phyloP scores from a whole-genome alignment of 2,113 vertebrate genomes.

The Aptenodytes forsteri region DNA sequence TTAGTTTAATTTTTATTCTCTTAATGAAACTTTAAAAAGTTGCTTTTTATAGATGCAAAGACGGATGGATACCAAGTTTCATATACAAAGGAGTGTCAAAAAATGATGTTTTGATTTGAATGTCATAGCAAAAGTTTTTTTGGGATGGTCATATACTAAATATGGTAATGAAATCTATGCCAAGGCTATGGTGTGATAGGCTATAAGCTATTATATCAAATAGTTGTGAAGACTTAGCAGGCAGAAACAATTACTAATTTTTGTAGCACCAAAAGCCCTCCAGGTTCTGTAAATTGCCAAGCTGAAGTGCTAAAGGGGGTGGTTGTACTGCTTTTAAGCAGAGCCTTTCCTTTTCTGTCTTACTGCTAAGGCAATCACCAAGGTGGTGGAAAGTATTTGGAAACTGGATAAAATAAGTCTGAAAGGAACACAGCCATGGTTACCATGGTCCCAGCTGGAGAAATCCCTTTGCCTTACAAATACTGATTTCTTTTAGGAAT shows the following conservation, averaged over 20 bases:
- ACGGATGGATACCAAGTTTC: neutral
- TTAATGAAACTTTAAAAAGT: neutral
- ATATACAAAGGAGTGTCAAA: neutral
- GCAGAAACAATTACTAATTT: neutral
- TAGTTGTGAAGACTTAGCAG: neutral
- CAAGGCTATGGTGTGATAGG: neutral
- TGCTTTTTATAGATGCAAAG: neutral
- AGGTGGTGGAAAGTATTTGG: neutral
- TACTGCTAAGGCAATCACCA: neutral
- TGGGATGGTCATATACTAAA: neutral
- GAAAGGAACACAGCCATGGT: neutral
- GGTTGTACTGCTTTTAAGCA: neutral
- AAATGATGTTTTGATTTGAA: neutral
- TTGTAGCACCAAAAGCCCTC: neutral
- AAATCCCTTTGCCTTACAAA: conserved; percentile 30
- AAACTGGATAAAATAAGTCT: neutral
- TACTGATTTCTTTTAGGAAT: conserved; percentile 18
- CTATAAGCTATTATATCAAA: neutral
- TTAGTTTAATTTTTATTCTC: neutral
- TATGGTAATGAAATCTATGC: neutral
- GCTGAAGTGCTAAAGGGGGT: neutral
- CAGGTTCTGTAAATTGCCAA: neutral
- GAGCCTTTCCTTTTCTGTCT: neutral
- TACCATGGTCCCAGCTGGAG: neutral
- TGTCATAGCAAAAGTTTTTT: neutral